These are phyloP conservation scores for Drosophila borborema DNA, from an alignment of 2,888 invertebrate genomes.

Conservation along the genomic window DNA sequence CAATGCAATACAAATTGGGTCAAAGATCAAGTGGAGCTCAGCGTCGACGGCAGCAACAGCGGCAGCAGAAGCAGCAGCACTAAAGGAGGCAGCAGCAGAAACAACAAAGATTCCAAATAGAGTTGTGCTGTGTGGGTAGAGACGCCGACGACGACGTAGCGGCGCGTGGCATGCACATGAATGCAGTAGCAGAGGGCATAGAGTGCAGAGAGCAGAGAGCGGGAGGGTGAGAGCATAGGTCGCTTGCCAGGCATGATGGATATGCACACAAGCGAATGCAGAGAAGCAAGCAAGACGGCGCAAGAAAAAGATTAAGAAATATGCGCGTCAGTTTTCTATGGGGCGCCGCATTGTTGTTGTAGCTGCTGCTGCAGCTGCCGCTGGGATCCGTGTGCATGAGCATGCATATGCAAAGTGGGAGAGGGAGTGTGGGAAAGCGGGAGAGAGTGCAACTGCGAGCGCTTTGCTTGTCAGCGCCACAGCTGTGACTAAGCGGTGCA, in stretches of 20 bases:
- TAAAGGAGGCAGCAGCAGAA: conserved; percentile 18
- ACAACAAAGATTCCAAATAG: conserved; percentile 66
- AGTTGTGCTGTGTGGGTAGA: conserved; percentile 61
- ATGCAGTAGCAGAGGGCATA: conserved; percentile 51
- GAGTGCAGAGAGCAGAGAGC: conserved; percentile 29
- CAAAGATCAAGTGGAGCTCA: conserved; percentile 82
- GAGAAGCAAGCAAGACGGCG: conserved; percentile 42
- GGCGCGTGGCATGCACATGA: conserved; percentile 75
- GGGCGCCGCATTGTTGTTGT: conserved; percentile 46
- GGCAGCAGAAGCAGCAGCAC: conserved; percentile 26
- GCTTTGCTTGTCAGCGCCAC: conserved; percentile 70
- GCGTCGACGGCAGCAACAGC: conserved; percentile 45
- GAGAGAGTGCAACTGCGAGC: conserved; percentile 38
- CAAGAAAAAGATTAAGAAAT: conserved; percentile 79
- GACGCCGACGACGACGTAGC: conserved; percentile 57
- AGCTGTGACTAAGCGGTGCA: conserved; percentile 80
- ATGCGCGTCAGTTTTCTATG: conserved; percentile 65
- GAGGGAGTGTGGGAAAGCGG: conserved; percentile 4
- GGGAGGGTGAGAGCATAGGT: conserved; percentile 60
- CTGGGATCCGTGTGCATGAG: conserved; percentile 53
- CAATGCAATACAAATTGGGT: conserved; percentile 81
- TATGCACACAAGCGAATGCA: conserved; percentile 60
- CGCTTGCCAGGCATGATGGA: conserved; percentile 74
- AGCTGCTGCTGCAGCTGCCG: conserved; percentile 23
- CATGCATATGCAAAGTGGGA: conserved; percentile 64